These are phyloP conservation scores for Pteromalus puparum DNA, from an alignment of 1,140 invertebrate genomes.

Conservation along the genomic window DNA sequence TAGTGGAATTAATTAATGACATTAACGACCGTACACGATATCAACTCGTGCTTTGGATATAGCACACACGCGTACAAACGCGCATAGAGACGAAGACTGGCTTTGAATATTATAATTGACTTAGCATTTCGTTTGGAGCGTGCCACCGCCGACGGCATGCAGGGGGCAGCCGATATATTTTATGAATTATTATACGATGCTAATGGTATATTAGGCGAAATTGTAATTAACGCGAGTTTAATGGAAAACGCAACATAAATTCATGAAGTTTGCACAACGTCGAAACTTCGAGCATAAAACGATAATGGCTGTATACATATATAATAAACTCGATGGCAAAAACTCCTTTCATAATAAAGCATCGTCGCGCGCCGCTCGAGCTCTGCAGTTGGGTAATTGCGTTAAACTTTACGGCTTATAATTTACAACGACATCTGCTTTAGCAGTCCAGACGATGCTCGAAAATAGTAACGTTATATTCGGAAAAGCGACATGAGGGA, in stretches of 20 bases:
- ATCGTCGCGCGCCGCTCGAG: neutral
- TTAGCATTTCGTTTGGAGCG: neutral
- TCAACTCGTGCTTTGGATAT: too few species aligned
- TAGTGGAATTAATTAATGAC: neutral
- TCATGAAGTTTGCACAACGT: conserved; percentile 3
- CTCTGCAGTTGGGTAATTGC: neutral
- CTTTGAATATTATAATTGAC: neutral
- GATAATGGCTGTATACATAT: conserved; percentile 1
- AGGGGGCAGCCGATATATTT: too few species aligned
- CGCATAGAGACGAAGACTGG: neutral
- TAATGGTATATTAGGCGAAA: neutral
- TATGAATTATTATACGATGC: neutral
- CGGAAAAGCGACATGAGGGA: too few species aligned
- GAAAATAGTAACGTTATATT: neutral
- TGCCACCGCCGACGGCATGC: too few species aligned
- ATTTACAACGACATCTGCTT: neutral
- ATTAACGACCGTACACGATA: neutral
- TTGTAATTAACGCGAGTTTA: neutral
- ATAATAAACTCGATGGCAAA: conserved; percentile 11
- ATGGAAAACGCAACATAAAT: neutral
- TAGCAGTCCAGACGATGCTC: neutral
- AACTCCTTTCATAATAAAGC: neutral
- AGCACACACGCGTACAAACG: neutral
- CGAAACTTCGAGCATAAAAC: neutral
- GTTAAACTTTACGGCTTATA: neutral